Evolutionary conservation across 2,888 invertebrate species (phyloP).

Genomic region (Scrobipalpa atriplicella): DNA sequence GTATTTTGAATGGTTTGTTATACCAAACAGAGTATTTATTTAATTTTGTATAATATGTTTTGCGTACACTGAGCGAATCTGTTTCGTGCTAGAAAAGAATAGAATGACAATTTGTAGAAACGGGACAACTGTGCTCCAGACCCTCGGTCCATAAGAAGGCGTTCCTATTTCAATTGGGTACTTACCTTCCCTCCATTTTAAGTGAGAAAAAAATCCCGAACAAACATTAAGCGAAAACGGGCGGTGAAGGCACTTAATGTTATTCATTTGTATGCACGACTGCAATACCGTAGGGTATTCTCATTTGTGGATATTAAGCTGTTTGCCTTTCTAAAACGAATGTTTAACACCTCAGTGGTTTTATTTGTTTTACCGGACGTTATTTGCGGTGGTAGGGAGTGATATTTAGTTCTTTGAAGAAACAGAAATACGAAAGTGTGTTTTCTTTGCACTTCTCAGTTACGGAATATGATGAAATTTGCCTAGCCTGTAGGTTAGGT

Average conservation of each 20-base stretch:
- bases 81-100: neutral
- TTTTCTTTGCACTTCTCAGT: too few species aligned
- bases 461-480: too few species aligned
- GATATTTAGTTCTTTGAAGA: too few species aligned
- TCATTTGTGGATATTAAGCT: conserved; percentile 27
- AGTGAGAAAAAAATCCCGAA: conserved; percentile 26
- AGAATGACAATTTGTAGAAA: neutral
- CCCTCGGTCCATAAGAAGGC: neutral
- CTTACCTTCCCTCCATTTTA: neutral
- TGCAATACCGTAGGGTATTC: conserved; percentile 22
- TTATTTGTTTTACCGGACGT: neutral
- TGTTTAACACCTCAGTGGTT: conserved; percentile 26
- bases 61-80: too few species aligned
- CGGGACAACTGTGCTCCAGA: neutral
- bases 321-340: conserved; percentile 23
- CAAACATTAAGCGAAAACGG: conserved; percentile 27
- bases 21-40: too few species aligned
- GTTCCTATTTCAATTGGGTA: neutral
- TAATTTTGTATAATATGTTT: too few species aligned
- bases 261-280: conserved; percentile 32
- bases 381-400: too few species aligned
- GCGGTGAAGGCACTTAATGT: conserved; percentile 30
- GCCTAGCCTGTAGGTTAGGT: too few species aligned
- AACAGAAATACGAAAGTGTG: too few species aligned
- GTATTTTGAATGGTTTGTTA: too few species aligned